Evolutionary conservation across 2,888 invertebrate genomes (phyloP), one percentile per base, ranked within the genome.

Genomic region (Eristalis arbustorum): DNA sequence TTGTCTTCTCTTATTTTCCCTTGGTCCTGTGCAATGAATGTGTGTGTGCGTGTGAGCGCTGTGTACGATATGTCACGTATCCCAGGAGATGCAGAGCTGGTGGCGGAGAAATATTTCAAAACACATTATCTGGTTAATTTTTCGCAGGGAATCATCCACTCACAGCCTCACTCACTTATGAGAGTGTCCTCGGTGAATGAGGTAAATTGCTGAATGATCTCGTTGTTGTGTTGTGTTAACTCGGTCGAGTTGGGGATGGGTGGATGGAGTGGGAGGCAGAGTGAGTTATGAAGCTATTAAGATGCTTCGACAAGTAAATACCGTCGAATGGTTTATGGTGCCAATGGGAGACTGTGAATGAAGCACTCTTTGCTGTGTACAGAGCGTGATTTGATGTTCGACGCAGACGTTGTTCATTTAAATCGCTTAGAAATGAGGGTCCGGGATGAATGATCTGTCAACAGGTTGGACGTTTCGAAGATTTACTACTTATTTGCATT

Each of bases 201-300:
- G 63, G 64, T 78, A 71, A 64, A 72, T 78, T 66, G 59, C 71
- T 78, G 71, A 71, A 72, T 64, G 71, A 66, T 40, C 22, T 73
- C 61, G 79, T 67, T 31, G 31, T 31, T 31, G 31, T 31, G 31
- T 31, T 49, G 18, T 73, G 62, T 59, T 18, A 49, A 49, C 49
- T 49, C 49, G 18, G 18, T 8, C 18, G 49, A 49, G 18, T 18
- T 18, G 49, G 34, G 42, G 68, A 14, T 37, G 18, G 40, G 72
- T 34, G 23, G 3, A 59, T 3, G 11, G 31, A 42, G 14, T 3
- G 22, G 34, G 40, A 6, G 34, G 57, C 37, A 4, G 22, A 67
- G 66, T 67, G 72, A 79, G 61, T 79, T 79, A 79, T 79, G 67
- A 28, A 61, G 79, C 79, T 62, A 62, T 79, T 72, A 63, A 69